Conservation (phyloP, 2,797 vertebrate species). For the Trichosurus vulpecula region DNA sequence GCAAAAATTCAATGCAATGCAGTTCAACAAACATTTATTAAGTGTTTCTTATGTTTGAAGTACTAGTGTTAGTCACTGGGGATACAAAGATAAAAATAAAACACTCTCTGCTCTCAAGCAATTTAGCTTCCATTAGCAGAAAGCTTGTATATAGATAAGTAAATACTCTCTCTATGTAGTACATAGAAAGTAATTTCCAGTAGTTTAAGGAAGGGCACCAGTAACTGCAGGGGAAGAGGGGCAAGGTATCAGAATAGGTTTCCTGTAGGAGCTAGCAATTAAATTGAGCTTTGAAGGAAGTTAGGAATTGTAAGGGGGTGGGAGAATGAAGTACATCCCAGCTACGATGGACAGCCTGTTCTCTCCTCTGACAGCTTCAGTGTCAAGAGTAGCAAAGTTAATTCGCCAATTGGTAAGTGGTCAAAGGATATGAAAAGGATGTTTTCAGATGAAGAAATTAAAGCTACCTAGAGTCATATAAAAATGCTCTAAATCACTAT, state of each 20-base stretch:
- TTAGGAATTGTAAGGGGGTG: background rate
- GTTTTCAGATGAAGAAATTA: too few species aligned
- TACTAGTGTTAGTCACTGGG: background rate
- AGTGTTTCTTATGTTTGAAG: background rate
- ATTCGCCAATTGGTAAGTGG: background rate
- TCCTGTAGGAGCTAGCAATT: background rate
- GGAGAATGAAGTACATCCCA: background rate
- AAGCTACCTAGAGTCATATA: too few species aligned
- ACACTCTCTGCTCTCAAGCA: background rate
- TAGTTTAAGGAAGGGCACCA: background rate
- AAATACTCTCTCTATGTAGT: background rate
- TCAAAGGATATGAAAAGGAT: too few species aligned
- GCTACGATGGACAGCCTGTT: background rate
- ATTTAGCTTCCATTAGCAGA: background rate
- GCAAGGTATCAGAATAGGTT: background rate
- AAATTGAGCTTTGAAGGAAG: background rate
- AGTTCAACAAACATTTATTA: background rate
- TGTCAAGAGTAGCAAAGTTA: background rate
- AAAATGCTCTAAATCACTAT: too few species aligned
- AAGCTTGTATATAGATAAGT: background rate
- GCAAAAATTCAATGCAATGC: background rate
- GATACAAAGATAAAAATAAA: background rate
- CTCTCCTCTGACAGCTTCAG: background rate
- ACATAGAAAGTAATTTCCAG: background rate
- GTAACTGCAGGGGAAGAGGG: background rate